phyloP scores from a whole-genome alignment of 2,113 vertebrate genomes.

The Melanostigma gelatinosum region DNA sequence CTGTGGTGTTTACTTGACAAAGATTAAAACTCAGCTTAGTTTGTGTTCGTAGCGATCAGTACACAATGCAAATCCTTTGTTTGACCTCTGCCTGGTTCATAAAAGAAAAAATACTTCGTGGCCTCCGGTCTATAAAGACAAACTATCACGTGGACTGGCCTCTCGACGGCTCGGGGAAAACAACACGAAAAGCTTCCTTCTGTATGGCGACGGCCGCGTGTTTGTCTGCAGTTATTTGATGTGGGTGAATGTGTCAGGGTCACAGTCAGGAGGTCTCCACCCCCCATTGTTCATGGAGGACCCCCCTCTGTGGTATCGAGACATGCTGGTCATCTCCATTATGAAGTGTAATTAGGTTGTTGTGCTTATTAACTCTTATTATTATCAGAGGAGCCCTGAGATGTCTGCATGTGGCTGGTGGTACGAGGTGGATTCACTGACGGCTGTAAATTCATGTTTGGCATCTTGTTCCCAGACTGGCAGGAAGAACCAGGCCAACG shows the following conservation, averaged over 20 bases:
- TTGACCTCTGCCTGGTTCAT: constrained; percentile 9
- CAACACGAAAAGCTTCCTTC: constrained; percentile 25
- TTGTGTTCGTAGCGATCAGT: not conserved
- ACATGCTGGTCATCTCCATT: constrained; percentile 72
- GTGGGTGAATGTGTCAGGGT: constrained; percentile 72
- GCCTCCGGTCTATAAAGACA: constrained; percentile 36
- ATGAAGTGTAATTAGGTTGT: constrained; percentile 75
- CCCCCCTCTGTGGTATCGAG: constrained; percentile 77
- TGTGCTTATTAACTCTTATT: constrained; percentile 79
- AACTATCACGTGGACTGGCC: constrained; percentile 1
- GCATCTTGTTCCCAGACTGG: constrained; percentile 25
- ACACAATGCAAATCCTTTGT: constrained; percentile 6
- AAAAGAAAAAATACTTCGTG: not conserved
- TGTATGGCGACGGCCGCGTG: constrained; percentile 25
- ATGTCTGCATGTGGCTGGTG: constrained; percentile 63
- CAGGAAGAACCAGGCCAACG: constrained; percentile 15
- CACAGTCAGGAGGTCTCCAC: constrained; percentile 70
- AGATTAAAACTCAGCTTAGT: not conserved
- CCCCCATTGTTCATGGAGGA: constrained; percentile 66
- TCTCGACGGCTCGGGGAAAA: constrained; percentile 1
- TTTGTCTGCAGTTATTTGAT: constrained; percentile 67
- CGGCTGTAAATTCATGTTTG: constrained; percentile 30
- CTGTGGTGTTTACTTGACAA: not conserved
- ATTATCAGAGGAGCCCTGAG: constrained; percentile 66
- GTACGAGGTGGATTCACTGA: constrained; percentile 21